phyloP scores from a whole-genome alignment of 2,888 invertebrate genomes.

The Amorpha juglandis region DNA sequence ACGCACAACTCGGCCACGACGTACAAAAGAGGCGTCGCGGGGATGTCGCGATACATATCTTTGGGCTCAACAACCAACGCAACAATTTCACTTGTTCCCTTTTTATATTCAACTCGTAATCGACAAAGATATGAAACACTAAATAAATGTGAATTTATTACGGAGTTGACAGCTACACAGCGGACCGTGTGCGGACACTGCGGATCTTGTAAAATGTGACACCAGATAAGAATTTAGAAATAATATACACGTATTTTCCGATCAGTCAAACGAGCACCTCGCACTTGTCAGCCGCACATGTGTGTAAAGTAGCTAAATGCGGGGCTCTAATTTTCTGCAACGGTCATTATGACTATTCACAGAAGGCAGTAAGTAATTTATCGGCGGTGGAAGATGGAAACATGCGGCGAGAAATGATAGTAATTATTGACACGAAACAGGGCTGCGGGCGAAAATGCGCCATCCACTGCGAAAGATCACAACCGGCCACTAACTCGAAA shows the following conservation, averaged over 20 bases:
- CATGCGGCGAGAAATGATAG: slow-evolving; percentile 71
- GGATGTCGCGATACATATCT: slow-evolving; percentile 78
- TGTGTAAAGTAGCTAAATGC: slow-evolving; percentile 62
- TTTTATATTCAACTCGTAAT: slow-evolving; percentile 65
- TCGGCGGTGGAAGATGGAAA: slow-evolving; percentile 70
- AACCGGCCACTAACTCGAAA: slow-evolving; percentile 77
- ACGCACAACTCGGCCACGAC: slow-evolving; percentile 66
- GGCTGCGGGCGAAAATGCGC: slow-evolving; percentile 62
- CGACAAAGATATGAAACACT: slow-evolving; percentile 51
- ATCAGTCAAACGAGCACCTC: slow-evolving; percentile 39
- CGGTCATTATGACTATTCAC: slow-evolving; percentile 76
- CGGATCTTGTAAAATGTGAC: slow-evolving; percentile 11
- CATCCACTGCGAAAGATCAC: slow-evolving; percentile 68
- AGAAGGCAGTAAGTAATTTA: slow-evolving; percentile 74
- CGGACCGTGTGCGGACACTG: slow-evolving; percentile 1
- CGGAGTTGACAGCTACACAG: slow-evolving; percentile 43
- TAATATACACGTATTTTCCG: slow-evolving; percentile 26
- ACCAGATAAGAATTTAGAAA: slow-evolving; percentile 20
- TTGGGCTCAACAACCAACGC: slow-evolving; percentile 67
- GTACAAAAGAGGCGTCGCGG: slow-evolving; percentile 75
- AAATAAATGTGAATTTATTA: slow-evolving; percentile 49
- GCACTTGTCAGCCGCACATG: slow-evolving; percentile 42
- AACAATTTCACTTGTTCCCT: slow-evolving; percentile 63
- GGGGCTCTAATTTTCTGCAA: slow-evolving; percentile 57
- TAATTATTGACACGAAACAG: slow-evolving; percentile 81